Percentiles rank a stretch among this genome's conserved stretches.
These are phyloP conservation scores for Paralichthys olivaceus DNA, from an alignment of 2,113 vertebrate genomes.

Conservation along the genomic window DNA sequence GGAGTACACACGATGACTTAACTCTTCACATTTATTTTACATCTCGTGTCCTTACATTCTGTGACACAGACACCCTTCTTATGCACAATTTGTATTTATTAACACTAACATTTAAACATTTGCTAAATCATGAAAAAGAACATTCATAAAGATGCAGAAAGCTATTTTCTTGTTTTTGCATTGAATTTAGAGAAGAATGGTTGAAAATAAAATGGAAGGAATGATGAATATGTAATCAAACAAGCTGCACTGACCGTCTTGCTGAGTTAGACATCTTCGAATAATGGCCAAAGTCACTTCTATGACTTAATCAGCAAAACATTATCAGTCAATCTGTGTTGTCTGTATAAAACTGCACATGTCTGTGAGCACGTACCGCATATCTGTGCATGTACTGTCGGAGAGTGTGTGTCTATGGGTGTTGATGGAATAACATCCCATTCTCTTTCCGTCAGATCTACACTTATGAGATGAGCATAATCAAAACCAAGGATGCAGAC, in stretches of 20 bases:
- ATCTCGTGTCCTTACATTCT: too few species aligned
- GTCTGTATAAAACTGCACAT: too few species aligned
- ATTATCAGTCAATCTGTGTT: neutral
- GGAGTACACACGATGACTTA: too few species aligned
- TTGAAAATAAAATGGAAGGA: neutral
- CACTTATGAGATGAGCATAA: conserved; percentile 86
- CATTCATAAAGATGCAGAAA: neutral
- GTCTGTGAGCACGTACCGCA: neutral
- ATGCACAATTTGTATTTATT: neutral
- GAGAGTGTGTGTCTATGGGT: neutral
- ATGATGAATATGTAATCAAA: neutral
- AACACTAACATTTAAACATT: neutral
- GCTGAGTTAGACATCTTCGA: neutral
- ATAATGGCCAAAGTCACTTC: neutral
- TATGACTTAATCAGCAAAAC: neutral
- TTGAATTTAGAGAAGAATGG: neutral
- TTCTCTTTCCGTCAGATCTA: conserved; percentile 82
- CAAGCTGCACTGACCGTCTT: neutral
- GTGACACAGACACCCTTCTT: too few species aligned
- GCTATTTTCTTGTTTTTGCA: neutral
- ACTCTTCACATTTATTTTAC: too few species aligned
- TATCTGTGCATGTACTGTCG: neutral
- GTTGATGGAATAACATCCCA: conserved; percentile 5
- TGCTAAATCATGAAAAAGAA: neutral
- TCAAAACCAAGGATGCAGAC: conserved; percentile 85